Evolutionary conservation across 2,888 invertebrate species (phyloP), one percentile per base, ranked within the genome.

Genomic region (Cybosia mesomella): DNA sequence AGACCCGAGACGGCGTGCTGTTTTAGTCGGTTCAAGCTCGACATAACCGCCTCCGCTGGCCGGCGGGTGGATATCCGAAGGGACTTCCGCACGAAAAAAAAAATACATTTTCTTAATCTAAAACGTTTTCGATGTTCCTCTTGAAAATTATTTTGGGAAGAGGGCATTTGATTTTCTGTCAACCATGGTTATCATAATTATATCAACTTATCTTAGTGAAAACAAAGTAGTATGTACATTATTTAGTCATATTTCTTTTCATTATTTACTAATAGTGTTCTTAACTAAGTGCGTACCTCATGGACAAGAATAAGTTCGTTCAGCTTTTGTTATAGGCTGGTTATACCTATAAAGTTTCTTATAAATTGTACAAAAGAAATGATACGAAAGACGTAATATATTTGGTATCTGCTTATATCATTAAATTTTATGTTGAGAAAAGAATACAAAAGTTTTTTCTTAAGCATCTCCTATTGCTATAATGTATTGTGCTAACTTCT

Each of bases 321-420:
- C 49, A 22, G 34, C 49, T 18, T n/a, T 53, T 59, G 22, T 24
- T 53, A n/a, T 65, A 59, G 22, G 69, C 21, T n/a, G n/a, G n/a
- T n/a, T n/a, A n/a, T 49, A 49, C 18, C 62, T 64, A 34, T 53
- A 22, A 69, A 66, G 36, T 22, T 65, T 59, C 7, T 36, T 49
- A 65, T 24, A 65, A 65, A 65, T 65, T 59, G 59, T 18, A 65
- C 59, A 65, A 59, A 65, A 65, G 65, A 59, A 59, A 58, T 53
- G 34, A 43, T 68, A 64, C 59, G 32, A 43, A 66, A 15, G 57
- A 66, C 34, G 15, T 60, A 39, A 57, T 39, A 32, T 58, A 15
- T 57, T 61, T 54, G 55, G 39, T 61, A 22, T 61, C 61, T 60
- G 57, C 36, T 61, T 63, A 34, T 63, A 59, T 55, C 43, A 53